Base-by-base conservation (phyloP, 2,797 vertebrate species). In the Natrix natrix region DNA sequence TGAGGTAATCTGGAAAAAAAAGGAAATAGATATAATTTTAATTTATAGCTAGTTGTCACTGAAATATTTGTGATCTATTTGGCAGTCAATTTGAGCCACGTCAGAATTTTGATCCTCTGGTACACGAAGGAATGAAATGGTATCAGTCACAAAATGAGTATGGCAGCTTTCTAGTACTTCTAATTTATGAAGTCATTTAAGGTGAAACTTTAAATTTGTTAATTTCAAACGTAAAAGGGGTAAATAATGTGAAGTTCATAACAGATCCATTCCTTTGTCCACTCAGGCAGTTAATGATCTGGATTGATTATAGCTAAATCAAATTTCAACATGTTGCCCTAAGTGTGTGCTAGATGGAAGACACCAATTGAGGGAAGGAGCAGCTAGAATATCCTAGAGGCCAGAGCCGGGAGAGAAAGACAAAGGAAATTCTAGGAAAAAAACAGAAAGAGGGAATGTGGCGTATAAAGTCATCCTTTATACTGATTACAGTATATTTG, bases 1-100 rank as follows among this genome's bases (percentile, higher is more conserved):
- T 61, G 22, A 32, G 7, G 93, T 90, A 89, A 97, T 96, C 94
- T 93, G 37, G 74, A 93, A 91, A 52, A 91, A 52, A 52, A 26
- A 32, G 92, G 92, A 92, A 95, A 95, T n/a, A 0, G n/a, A 22
- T 92, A 93, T 55, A 89, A 86, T 93, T 90, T 94, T 83, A 90
- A 48, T 93, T 93, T 87, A 52, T 86, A n/a, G 26, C 60, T 54
- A 61, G 17, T 60, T 26, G 24, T 61, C 69, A 61, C 16, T 57
- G 69, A 91, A 60, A 55, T 32, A 55, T 90, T 69, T 69, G 17
- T 32, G 37, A 48, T 8, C 61, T 32, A 87, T 86, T 66, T 43
- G 8, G 7, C 66, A 54, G 63, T 37, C 17, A 54, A 54, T 52
- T 87, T 26, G 20, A 54, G n/a, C 6, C 16, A 54, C 10, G 1